Percentiles rank a stretch among this genome's conserved stretches.
Evolutionary conservation across 2,888 invertebrate genomes (phyloP).

Genomic region (Punctoribates punctum): DNA sequence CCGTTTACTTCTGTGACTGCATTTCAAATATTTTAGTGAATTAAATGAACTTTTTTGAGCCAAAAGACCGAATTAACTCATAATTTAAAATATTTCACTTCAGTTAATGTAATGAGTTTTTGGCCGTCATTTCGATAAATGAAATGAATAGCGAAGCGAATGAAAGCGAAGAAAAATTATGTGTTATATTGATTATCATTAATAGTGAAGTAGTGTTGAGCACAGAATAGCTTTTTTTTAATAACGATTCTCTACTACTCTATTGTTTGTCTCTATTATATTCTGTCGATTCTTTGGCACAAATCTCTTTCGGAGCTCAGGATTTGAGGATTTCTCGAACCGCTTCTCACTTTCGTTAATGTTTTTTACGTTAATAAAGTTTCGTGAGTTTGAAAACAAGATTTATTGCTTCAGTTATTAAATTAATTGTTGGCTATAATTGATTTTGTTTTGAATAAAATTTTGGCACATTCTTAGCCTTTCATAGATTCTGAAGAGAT

Average conservation of each 20-base stretch:
- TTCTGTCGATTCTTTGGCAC: slow-evolving; percentile 1
- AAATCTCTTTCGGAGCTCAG: neutral
- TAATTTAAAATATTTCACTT: slow-evolving; percentile 18
- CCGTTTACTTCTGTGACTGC: slow-evolving; percentile 10
- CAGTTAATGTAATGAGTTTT: slow-evolving; percentile 28
- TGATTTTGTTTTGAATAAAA: slow-evolving; percentile 21
- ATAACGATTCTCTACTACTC: neutral
- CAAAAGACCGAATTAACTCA: slow-evolving; percentile 1
- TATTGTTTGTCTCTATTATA: slow-evolving; percentile 5
- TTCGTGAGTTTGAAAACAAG: slow-evolving; percentile 9
- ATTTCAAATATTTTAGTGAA: slow-evolving; percentile 2
- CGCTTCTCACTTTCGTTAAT: slow-evolving; percentile 1
- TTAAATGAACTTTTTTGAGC: slow-evolving; percentile 5
- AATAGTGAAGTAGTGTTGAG: slow-evolving; percentile 17
- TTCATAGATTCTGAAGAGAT: neutral
- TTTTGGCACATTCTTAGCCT: slow-evolving; percentile 1
- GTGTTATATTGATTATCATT: slow-evolving; percentile 29
- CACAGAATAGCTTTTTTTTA: neutral
- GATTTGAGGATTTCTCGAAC: neutral
- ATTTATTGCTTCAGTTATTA: slow-evolving; percentile 15
- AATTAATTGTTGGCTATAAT: slow-evolving; percentile 5
- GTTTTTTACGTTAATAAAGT: neutral
- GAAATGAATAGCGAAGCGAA: neutral
- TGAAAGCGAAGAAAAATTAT: slow-evolving; percentile 10
- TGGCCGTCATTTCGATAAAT: slow-evolving; percentile 25